phyloP scores from a whole-genome alignment of 1,140 invertebrate genomes.

The Palaemon carinicauda region DNA sequence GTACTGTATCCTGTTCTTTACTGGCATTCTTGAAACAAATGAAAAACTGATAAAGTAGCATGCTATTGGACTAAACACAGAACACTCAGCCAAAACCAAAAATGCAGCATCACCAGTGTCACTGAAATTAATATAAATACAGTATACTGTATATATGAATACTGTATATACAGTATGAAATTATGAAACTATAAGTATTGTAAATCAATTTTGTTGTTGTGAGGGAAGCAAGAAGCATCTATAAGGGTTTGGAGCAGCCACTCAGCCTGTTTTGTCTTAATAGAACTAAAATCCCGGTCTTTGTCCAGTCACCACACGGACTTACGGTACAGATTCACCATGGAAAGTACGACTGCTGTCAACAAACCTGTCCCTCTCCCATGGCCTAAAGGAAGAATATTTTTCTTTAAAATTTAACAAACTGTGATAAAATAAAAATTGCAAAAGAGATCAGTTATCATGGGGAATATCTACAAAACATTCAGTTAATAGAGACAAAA shows the following conservation, averaged over 20 bases:
- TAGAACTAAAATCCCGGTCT: conserved; percentile 11
- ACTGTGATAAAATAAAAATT: background rate
- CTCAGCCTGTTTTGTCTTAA: conserved; percentile 19
- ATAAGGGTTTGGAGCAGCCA: conserved; percentile 30
- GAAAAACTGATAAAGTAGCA: too few relatives aligned
- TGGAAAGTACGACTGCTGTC: conserved; percentile 30
- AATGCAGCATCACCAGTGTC: too few relatives aligned
- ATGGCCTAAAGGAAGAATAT: conserved; percentile 50
- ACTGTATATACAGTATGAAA: too few relatives aligned
- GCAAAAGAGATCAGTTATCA: background rate
- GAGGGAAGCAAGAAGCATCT: conserved; percentile 35
- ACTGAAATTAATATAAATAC: too few relatives aligned
- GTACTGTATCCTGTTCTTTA: too few relatives aligned
- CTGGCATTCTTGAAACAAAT: too few relatives aligned
- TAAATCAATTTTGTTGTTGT: background rate
- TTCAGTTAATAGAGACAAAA: too few relatives aligned
- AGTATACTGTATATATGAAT: too few relatives aligned
- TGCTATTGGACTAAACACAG: too few relatives aligned
- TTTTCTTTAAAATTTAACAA: conserved; percentile 9
- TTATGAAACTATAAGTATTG: background rate
- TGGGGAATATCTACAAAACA: background rate
- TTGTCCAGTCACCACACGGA: conserved; percentile 35
- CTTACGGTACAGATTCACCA: conserved; percentile 17
- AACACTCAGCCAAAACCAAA: too few relatives aligned
- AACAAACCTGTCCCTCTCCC: conserved; percentile 58